Base-by-base conservation (phyloP, 2,113 vertebrate genomes). In the Lynx canadensis region DNA sequence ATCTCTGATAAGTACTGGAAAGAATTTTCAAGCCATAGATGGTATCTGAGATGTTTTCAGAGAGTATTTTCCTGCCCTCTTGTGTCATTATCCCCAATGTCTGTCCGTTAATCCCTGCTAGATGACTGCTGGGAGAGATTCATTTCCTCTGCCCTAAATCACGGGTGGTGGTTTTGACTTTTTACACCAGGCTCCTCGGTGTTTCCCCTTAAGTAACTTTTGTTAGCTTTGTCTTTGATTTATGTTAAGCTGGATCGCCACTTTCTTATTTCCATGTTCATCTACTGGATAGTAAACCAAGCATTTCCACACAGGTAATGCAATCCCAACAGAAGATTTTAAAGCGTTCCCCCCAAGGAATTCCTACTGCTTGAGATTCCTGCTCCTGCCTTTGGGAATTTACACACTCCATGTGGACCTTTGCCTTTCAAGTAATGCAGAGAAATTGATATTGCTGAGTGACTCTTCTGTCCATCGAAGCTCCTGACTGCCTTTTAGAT, bases 361-460 rank as follows among this genome's bases (percentile, higher is more conserved):
- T 87, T 83, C n/a, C 81, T 86, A 55, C 74, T 94, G 4, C 74
- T 79, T 96, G 74, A 84, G 76, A 73, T 95, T 90, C 52, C 79
- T 89, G 63, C 11, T 96, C 13, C 87, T 94, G n/a, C 41, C 89
- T 74, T 84, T 91, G 83, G 87, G 87, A 57, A 84, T 45, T 71
- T 84, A 55, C 0, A 74, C 15, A 74, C 48, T 84, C 7, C 23
- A 2, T 45, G 15, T 91, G 85, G 82, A 83, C 82, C 78, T 92
- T 93, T 97, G 66, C 60, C 71, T 97, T 92, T 89, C 52, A 86
- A 83, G 36, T 95, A 89, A 92, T 80, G 41, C 60, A 76, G 60
- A 95, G 79, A 92, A 41, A 89, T 48, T 68, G 66, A 84, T 66
- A 79, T 93, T 97, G 50, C 50, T 81, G 71, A 95, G 60, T 63